phyloP scores from a whole-genome alignment of 2,113 vertebrate genomes.

The Thomomys bottae region DNA sequence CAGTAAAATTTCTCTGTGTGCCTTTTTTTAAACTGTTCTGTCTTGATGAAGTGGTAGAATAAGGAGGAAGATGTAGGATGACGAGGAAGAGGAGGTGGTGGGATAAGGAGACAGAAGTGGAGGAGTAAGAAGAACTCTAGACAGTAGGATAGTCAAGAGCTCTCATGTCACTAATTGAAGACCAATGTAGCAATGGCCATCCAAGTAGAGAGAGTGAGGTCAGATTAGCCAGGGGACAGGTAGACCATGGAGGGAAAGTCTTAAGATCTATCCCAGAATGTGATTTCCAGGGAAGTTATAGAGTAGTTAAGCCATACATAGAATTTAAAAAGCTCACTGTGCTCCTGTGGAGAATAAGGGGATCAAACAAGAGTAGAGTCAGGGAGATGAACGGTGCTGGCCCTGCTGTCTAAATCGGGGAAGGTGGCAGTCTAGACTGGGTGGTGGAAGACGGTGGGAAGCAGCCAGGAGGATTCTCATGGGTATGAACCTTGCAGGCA shows the following conservation, averaged over 20 bases:
- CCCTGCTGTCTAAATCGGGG: not conserved
- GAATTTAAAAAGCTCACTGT: not conserved
- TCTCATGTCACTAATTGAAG: not conserved
- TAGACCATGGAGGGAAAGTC: not conserved
- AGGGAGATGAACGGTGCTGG: not conserved
- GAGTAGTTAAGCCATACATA: not conserved
- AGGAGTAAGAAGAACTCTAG: not conserved
- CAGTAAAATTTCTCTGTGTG: not conserved
- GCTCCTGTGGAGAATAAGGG: not conserved
- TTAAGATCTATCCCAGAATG: not conserved
- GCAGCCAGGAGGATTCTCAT: not conserved
- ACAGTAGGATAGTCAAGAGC: not conserved
- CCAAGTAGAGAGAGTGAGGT: not conserved
- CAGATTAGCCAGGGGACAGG: not conserved
- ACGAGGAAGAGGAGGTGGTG: too few species aligned
- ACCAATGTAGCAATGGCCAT: fast-evolving
- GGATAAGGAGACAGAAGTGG: not conserved
- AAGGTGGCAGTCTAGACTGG: not conserved
- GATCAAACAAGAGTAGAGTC: not conserved
- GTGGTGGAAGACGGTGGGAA: not conserved
- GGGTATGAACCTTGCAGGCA: not conserved
- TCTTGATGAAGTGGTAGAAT: not conserved
- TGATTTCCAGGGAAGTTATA: not conserved
- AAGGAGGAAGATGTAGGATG: not conserved
- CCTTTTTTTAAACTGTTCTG: not conserved